Percentiles rank a stretch among this genome's conserved stretches.
Conservation (phyloP, 2,888 invertebrate species). For the Omphaloscelis lunosa region DNA sequence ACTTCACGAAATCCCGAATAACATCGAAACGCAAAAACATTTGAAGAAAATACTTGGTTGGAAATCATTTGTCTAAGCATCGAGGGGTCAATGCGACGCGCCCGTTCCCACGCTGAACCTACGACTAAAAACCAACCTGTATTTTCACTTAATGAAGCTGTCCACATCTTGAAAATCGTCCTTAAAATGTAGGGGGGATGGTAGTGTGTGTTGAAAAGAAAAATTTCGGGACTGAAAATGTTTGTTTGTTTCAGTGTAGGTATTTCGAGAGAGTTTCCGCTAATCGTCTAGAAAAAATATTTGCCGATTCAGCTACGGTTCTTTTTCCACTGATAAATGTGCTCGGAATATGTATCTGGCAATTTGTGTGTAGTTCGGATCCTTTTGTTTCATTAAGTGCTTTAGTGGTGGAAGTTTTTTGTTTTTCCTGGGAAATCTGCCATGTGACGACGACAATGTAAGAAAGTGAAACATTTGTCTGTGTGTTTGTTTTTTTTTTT, state of each 20-base stretch:
- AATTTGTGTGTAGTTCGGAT: constrained; percentile 80
- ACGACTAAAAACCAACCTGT: constrained; percentile 66
- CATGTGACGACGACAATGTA: constrained; percentile 65
- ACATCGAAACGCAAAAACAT: constrained; percentile 74
- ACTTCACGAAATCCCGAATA: constrained; percentile 53
- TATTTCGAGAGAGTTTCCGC: constrained; percentile 86
- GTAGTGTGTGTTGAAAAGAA: constrained; percentile 10
- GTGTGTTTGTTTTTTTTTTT: constrained; percentile 41
- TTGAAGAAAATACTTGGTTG: constrained; percentile 83
- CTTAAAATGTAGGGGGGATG: constrained; percentile 58
- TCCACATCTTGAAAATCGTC: constrained; percentile 56
- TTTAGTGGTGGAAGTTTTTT: constrained; percentile 68
- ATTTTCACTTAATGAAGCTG: constrained; percentile 47
- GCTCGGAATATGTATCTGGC: constrained; percentile 84
- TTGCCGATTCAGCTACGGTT: constrained; percentile 85
- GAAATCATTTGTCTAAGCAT: constrained; percentile 89
- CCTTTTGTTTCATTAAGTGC: constrained; percentile 84
- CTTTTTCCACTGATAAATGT: constrained; percentile 88
- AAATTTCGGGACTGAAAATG: constrained; percentile 44
- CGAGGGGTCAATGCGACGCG: constrained; percentile 86
- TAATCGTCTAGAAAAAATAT: constrained; percentile 90
- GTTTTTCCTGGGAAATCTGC: constrained; percentile 69
- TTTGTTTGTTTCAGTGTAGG: constrained; percentile 76
- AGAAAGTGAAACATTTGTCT: constrained; percentile 64
- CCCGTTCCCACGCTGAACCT: constrained; percentile 87